Percentiles rank a stretch among this genome's conserved stretches.
Conservation (phyloP, 2,888 invertebrate genomes). For the Lingula anatina region DNA sequence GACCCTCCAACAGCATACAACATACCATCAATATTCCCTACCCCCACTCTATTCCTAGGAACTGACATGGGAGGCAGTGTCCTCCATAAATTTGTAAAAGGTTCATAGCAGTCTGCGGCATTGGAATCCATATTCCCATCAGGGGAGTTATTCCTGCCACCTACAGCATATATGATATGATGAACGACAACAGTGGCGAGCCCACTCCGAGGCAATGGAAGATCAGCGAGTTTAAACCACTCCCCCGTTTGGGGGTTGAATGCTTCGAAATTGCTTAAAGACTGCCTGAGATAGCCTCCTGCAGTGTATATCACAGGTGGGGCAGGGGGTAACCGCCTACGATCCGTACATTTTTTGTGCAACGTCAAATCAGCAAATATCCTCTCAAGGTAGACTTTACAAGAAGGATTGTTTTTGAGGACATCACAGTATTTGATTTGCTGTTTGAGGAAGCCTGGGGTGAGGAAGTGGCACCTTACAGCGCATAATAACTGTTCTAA, state of each 20-base stretch:
- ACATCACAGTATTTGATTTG: slow-evolving; percentile 88
- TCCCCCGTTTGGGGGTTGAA: slow-evolving; percentile 80
- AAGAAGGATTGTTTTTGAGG: slow-evolving; percentile 80
- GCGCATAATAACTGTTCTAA: slow-evolving; percentile 84
- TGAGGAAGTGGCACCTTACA: slow-evolving; percentile 85
- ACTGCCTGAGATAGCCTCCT: slow-evolving; percentile 82
- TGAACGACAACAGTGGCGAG: slow-evolving; percentile 48
- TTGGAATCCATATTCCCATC: slow-evolving; percentile 62
- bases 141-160: slow-evolving; percentile 82
- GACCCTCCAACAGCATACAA: slow-evolving; percentile 90
- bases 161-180: slow-evolving; percentile 82
- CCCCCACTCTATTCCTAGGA: slow-evolving; percentile 82
- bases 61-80: slow-evolving; percentile 75
- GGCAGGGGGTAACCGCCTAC: slow-evolving; percentile 72
- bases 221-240: slow-evolving; percentile 75
- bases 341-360: slow-evolving; percentile 73
- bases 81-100: slow-evolving; percentile 78
- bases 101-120: slow-evolving; percentile 77
- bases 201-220: slow-evolving; percentile 85
- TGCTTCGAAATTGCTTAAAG: slow-evolving; percentile 80
- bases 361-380: slow-evolving; percentile 84
- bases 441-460: slow-evolving; percentile 83
- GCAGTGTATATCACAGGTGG: slow-evolving; percentile 86
- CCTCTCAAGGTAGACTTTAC: slow-evolving; percentile 81
- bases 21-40: slow-evolving; percentile 88